These are phyloP conservation scores for Drosophila gunungcola DNA, from an alignment of 1,140 invertebrate genomes.

Conservation along the genomic window DNA sequence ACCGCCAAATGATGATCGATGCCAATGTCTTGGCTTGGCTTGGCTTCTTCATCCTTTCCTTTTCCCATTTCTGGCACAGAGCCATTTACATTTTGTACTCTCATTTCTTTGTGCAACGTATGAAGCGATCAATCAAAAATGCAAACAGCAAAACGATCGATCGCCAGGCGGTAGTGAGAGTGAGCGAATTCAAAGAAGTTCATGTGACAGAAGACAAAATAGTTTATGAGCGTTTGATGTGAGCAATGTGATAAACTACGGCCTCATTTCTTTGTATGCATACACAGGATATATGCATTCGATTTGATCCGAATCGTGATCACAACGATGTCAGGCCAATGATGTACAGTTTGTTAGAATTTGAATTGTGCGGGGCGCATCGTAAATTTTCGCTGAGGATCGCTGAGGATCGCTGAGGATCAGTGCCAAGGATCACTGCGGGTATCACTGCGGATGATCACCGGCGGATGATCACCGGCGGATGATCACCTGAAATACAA, in stretches of 20 bases:
- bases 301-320: constrained; percentile 5
- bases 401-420: constrained; percentile 12
- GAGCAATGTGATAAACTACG: constrained; percentile 63
- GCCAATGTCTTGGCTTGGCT: constrained; percentile 26
- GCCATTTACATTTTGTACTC: constrained; percentile 75
- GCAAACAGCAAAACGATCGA: constrained; percentile 58
- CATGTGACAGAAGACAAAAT: constrained; percentile 75
- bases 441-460: too few relatives aligned
- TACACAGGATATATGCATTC: constrained; percentile 29
- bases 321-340: constrained; percentile 61
- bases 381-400: constrained; percentile 69
- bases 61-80: constrained; percentile 24
- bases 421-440: too few relatives aligned
- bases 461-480: background rate
- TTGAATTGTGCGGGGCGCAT: constrained; percentile 78
- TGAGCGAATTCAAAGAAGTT: constrained; percentile 56
- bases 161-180: constrained; percentile 16
- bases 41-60: constrained; percentile 9
- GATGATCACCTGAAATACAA: constrained; percentile 9
- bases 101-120: constrained; percentile 65
- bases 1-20: constrained; percentile 81
- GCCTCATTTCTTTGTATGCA: constrained; percentile 47
- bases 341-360: constrained; percentile 84
- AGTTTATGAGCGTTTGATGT: constrained; percentile 77
- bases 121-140: constrained; percentile 84